phyloP scores from a whole-genome alignment of 2,888 invertebrate species.

The Nephrotoma guestfalica region DNA sequence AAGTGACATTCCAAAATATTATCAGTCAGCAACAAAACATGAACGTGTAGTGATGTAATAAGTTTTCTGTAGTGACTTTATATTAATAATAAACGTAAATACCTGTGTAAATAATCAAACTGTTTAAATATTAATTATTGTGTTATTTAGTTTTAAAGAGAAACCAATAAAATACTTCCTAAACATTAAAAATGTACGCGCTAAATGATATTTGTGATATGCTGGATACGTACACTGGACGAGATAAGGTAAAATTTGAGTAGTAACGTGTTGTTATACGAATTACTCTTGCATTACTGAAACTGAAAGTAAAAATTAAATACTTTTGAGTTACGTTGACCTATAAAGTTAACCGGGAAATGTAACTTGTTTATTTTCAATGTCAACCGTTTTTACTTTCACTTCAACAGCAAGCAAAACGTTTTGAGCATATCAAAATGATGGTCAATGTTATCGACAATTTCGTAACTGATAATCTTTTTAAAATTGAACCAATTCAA shows the following conservation, averaged over 20 bases:
- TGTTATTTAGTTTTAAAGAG: not conserved
- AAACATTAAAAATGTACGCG: not conserved
- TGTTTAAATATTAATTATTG: not conserved
- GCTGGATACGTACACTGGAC: slow-evolving; percentile 67
- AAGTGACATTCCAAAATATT: not conserved
- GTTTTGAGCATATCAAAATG: not conserved
- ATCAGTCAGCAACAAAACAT: not conserved
- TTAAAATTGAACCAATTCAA: not conserved
- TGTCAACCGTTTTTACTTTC: not conserved
- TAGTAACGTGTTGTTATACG: not conserved
- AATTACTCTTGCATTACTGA: no score
- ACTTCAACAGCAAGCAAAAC: not conserved
- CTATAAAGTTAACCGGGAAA: not conserved
- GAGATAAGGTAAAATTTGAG: slow-evolving; percentile 55
- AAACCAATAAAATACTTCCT: not conserved
- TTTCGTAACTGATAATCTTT: not conserved
- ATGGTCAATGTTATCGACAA: not conserved
- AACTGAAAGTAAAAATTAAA: no score
- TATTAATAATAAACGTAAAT: not conserved
- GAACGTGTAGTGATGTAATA: not conserved
- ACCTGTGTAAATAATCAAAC: not conserved
- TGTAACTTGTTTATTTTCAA: not conserved
- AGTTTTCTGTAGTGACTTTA: not conserved
- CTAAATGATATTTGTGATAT: slow-evolving; percentile 50
- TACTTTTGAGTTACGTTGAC: not conserved